Evolutionary conservation across 2,888 invertebrate genomes (phyloP), one percentile per base, ranked within the genome.

Genomic region (Tipula lateralis): DNA sequence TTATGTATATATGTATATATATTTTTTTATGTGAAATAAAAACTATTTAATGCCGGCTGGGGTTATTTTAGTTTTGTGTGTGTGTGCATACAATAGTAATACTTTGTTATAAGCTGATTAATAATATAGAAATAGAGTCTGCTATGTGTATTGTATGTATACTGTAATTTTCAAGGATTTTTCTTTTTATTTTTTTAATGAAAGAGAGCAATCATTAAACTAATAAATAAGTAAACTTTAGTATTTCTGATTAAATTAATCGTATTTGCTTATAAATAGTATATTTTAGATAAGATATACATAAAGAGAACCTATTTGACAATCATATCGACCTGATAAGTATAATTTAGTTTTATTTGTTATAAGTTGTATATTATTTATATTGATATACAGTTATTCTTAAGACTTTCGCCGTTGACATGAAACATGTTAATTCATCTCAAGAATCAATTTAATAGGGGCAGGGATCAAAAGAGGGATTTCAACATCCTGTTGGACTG

Each of bases 1-100:
- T 66, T 66, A 7, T 36, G 36, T 36, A 9, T 36, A 9, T 36
- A 36, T 6, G 12, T 50, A 9, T 66, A 7, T 36, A 12, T 36
- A 9, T 36, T 2, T 36, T 12, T 6, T 1, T 50, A 9, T 50
- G 50, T 19, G 50, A 19, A 19, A 66, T 12, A 66, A 66, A 66
- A 66, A 66, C 66, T 66, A 66, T 66, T 66, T 66, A 66, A 66
- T 66, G 66, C 24, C 66, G 66, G 66, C 66, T 66, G 66, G 66
- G 66, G 66, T 66, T 66, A 66, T 66, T 66, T 24, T 66, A 66
- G 66, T 66, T 66, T 66, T 12, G 24, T 66, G 5, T 16, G 16
- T 39, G 16, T 44, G 3, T 44, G 16, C 16, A 44, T 16, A 19
- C 6, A 24, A 66, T 66, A 66, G 66, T n/a, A n/a, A n/a, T n/a